Conservation (phyloP, 2,113 vertebrate species). For the Eublepharis macularius region DNA sequence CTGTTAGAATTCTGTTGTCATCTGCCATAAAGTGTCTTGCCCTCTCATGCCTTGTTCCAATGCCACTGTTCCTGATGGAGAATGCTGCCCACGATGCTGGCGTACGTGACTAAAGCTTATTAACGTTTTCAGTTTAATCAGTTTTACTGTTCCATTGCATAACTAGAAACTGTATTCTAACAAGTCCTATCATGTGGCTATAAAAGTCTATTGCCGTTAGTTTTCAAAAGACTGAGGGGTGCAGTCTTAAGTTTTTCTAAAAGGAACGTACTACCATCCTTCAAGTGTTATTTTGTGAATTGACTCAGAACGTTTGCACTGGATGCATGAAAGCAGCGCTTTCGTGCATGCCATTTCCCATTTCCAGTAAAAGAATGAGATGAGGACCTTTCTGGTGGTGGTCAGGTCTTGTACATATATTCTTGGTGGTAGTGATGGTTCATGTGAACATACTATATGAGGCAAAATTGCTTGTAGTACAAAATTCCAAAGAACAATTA, state of each 20-base stretch:
- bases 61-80: conserved; percentile 93
- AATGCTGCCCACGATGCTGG: conserved; percentile 95
- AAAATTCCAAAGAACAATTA: not conserved
- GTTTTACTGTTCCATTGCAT: not conserved
- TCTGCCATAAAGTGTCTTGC: conserved; percentile 95
- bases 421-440: not conserved
- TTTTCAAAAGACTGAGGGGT: not conserved
- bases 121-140: not conserved
- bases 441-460: not conserved
- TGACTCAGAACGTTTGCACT: not conserved
- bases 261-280: not conserved
- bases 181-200: not conserved
- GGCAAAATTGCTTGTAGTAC: not conserved
- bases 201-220: not conserved
- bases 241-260: not conserved
- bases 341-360: not conserved
- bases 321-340: not conserved
- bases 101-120: conserved; percentile 77
- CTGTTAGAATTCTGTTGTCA: conserved; percentile 90
- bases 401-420: not conserved
- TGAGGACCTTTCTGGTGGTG: not conserved
- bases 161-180: not conserved
- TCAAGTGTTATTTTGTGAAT: not conserved
- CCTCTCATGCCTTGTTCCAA: conserved; percentile 94
- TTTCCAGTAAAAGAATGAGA: not conserved